A percentile compares a stretch with the other conserved stretches of the same genome.
Conservation (phyloP, 2,797 vertebrate species). For the Hylomyscus alleni region DNA sequence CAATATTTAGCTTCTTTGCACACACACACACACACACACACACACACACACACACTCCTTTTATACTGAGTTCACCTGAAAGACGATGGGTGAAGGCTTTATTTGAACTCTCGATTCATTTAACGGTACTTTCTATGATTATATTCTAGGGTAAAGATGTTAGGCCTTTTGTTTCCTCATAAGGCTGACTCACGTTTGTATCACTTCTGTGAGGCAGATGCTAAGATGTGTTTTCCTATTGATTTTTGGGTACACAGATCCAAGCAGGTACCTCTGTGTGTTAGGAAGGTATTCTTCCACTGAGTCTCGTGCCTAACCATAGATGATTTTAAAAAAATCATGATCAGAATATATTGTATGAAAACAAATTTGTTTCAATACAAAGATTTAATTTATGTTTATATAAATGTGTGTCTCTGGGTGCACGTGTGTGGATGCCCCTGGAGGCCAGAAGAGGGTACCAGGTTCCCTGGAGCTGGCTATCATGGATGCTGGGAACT, state of each 20-base stretch:
- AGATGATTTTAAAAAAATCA: neutral
- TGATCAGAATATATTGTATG: no score
- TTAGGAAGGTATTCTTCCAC: neutral
- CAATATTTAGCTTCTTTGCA: neutral
- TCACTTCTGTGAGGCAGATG: neutral
- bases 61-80: constrained; percentile 39
- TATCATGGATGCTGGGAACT: neutral
- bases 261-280: neutral
- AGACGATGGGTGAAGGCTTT: constrained; percentile 50
- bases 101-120: constrained; percentile 15
- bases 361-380: neutral
- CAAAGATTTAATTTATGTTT: neutral
- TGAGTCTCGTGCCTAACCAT: neutral
- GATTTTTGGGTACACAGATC: neutral
- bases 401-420: neutral
- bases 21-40: neutral
- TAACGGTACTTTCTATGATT: constrained; percentile 23
- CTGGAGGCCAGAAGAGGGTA: neutral
- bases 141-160: neutral
- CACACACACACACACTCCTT: neutral
- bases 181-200: neutral
- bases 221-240: neutral
- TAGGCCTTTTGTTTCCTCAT: constrained; percentile 39
- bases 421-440: neutral
- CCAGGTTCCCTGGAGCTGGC: neutral